Conservation (phyloP, 2,888 invertebrate genomes). For the Heliothis peltigera region DNA sequence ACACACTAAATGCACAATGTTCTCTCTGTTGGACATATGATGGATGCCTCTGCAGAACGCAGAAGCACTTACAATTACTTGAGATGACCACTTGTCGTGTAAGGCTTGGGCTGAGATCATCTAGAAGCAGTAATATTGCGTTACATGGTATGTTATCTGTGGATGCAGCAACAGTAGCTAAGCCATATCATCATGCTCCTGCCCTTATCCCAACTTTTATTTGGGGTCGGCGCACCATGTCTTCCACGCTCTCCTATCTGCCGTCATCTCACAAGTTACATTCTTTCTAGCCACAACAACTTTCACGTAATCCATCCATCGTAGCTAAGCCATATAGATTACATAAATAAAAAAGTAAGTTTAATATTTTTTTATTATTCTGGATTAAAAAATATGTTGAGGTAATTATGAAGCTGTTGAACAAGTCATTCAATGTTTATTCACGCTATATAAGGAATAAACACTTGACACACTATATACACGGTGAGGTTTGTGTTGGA, state of each 20-base stretch:
- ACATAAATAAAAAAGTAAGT: no score
- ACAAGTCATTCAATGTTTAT: slow-evolving; percentile 3
- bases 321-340: no score
- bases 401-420: slow-evolving; percentile 6
- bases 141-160: not conserved
- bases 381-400: slow-evolving; percentile 4
- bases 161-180: not conserved
- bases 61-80: slow-evolving; percentile 28
- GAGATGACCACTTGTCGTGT: slow-evolving; percentile 39
- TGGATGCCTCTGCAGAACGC: slow-evolving; percentile 19
- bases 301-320: no score
- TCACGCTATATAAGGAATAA: not conserved
- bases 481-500: slow-evolving; percentile 20
- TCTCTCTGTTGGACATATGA: slow-evolving; percentile 12
- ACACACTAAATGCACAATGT: slow-evolving; percentile 33
- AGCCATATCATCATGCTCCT: no score
- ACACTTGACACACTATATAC: slow-evolving; percentile 28
- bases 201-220: no score
- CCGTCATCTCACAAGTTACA: no score
- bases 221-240: no score
- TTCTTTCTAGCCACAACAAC: no score
- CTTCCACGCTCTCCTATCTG: no score
- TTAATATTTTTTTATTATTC: no score
- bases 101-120: slow-evolving; percentile 1
- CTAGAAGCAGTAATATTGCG: slow-evolving; percentile 1